Evolutionary conservation across 2,113 vertebrate genomes (phyloP).

Genomic region (Upupa epops): DNA sequence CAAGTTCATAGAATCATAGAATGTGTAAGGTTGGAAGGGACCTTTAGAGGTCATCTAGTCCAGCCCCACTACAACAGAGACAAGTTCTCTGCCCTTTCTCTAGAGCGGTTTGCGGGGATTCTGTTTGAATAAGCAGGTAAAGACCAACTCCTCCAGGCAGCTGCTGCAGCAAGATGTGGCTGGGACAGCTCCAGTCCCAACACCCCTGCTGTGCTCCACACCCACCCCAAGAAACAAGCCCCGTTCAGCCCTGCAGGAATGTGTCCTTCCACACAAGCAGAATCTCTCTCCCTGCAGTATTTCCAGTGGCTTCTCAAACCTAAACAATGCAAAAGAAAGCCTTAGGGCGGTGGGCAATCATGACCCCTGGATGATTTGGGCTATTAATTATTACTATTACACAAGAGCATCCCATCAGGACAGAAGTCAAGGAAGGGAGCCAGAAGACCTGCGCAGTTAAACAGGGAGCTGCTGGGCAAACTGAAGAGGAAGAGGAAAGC

Average conservation of each 20-base stretch:
- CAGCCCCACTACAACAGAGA: too few relatives aligned
- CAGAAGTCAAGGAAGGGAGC: too few relatives aligned
- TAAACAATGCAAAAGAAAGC: not conserved
- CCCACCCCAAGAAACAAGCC: not conserved
- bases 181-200: fast-evolving
- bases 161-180: not conserved
- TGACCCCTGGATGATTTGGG: not conserved
- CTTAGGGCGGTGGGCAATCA: not conserved
- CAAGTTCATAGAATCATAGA: not conserved
- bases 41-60: too few relatives aligned
- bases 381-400: too few relatives aligned
- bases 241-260: not conserved
- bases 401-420: too few relatives aligned
- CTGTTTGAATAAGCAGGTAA: not conserved
- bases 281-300: not conserved
- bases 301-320: not conserved
- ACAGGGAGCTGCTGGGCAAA: too few relatives aligned
- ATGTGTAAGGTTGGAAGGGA: too few relatives aligned
- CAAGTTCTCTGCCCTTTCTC: not conserved
- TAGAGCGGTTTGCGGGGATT: not conserved
- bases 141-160: not conserved
- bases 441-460: too few relatives aligned
- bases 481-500: too few relatives aligned
- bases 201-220: fast-evolving
- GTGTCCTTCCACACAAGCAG: not conserved